Conservation (phyloP, 2,888 invertebrate species). For the Nomada fabriciana region DNA sequence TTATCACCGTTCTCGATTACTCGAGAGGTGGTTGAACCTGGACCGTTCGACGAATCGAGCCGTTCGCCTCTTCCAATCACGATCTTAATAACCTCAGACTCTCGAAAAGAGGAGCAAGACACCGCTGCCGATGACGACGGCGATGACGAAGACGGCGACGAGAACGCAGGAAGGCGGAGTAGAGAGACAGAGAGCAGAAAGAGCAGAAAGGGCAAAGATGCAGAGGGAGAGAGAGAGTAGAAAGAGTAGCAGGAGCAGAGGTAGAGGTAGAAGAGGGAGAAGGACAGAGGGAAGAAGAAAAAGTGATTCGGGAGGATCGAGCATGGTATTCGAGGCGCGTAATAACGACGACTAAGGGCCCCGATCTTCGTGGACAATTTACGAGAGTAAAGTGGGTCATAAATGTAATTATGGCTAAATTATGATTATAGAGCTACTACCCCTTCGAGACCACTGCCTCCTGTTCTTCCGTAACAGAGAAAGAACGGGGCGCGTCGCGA, state of each 20-base stretch:
- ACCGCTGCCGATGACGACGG: constrained; percentile 51
- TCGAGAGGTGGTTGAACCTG: constrained; percentile 67
- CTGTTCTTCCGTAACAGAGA: constrained; percentile 33
- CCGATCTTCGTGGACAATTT: constrained; percentile 81
- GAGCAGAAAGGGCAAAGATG: constrained; percentile 52
- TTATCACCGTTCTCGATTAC: constrained; percentile 71
- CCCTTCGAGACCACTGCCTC: constrained; percentile 51
- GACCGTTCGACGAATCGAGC: constrained; percentile 57
- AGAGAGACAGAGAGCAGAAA: constrained; percentile 30
- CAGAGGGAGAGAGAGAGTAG: constrained; percentile 43
- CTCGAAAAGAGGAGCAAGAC: constrained; percentile 62
- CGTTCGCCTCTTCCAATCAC: constrained; percentile 76
- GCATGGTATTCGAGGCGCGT: constrained; percentile 71
- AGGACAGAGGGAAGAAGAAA: constrained; percentile 53
- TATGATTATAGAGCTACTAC: constrained; percentile 81
- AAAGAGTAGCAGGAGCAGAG: constrained; percentile 51
- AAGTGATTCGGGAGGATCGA: constrained; percentile 70
- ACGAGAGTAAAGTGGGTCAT: constrained; percentile 83
- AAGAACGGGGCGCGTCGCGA: constrained; percentile 13
- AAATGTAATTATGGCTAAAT: constrained; percentile 83
- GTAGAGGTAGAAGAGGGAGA: constrained; percentile 56
- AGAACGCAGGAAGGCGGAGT: constrained; percentile 46
- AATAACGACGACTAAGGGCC: constrained; percentile 73
- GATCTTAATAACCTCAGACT: constrained; percentile 77
- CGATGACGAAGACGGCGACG: constrained; percentile 54